Percentiles rank a stretch among this genome's conserved stretches.
Conservation (phyloP, 2,797 vertebrate species). For the Takifugu rubripes region DNA sequence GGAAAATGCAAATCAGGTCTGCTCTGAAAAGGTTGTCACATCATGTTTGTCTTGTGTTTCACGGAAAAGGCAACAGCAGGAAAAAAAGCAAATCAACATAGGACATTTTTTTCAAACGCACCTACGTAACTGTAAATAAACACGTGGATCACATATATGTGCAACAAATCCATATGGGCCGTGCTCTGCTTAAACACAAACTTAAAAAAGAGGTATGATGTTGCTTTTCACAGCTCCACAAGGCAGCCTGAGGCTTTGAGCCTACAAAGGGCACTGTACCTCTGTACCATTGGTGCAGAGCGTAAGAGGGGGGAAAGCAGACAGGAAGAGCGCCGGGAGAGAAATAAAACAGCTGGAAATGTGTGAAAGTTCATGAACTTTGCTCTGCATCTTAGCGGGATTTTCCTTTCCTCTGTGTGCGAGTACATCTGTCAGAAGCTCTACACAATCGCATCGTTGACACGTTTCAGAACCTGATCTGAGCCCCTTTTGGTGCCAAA, state of each 20-base stretch:
- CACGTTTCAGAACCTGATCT: constrained; percentile 2
- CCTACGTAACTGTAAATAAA: no score
- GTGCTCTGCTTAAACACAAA: neutral
- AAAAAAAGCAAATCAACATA: neutral
- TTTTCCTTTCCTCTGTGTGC: constrained; percentile 4
- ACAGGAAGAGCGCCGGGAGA: constrained; percentile 4
- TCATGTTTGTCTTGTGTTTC: constrained; percentile 2
- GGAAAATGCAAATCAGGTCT: constrained; percentile 27
- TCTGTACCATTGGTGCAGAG: constrained; percentile 13
- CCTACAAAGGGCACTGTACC: constrained; percentile 30
- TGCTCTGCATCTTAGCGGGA: neutral
- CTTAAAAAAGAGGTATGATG: constrained; percentile 6
- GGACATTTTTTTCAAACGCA: neutral
- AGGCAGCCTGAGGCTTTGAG: constrained; percentile 21
- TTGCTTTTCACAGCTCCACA: constrained; percentile 20
- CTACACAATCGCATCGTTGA: neutral
- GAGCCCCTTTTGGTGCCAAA: neutral
- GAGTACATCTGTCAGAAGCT: no score
- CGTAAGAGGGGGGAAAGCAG: constrained; percentile 6
- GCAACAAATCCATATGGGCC: neutral
- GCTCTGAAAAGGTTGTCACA: constrained; percentile 1
- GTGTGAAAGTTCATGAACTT: neutral
- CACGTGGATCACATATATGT: neutral
- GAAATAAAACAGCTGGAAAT: constrained; percentile 22
- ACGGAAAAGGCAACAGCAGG: constrained; percentile 15